These are phyloP conservation scores for Drepanosiphum platanoidis DNA, from an alignment of 2,888 invertebrate species.

Conservation along the genomic window DNA sequence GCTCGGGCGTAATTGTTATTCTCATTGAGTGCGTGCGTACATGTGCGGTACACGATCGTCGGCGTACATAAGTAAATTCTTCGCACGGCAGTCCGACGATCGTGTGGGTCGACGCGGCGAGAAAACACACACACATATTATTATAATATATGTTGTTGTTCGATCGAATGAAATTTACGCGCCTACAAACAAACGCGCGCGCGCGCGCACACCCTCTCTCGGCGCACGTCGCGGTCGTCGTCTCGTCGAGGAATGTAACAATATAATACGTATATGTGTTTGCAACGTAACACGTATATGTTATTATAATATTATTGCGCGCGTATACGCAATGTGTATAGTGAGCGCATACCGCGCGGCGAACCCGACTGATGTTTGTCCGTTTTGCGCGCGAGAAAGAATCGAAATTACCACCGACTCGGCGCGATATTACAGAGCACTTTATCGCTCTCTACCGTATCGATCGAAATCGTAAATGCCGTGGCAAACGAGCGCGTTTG, in stretches of 20 bases:
- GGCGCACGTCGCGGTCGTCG: no score
- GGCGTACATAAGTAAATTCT: not conserved
- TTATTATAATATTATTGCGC: not conserved
- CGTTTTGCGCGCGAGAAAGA: not conserved
- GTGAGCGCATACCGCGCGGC: not conserved
- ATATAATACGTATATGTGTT: not conserved
- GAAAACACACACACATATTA: not conserved
- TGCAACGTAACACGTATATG: not conserved
- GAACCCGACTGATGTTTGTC: not conserved
- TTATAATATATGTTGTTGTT: no score
- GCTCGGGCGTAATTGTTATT: slow-evolving; percentile 27
- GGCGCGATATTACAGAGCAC: no score
- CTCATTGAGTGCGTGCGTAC: slow-evolving; percentile 1
- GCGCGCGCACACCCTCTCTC: no score
- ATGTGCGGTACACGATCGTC: not conserved
- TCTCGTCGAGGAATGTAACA: not conserved
- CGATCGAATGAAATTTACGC: no score
- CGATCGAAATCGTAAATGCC: no score
- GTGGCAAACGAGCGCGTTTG: no score
- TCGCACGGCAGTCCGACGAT: not conserved
- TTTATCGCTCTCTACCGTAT: no score
- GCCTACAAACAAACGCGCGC: no score
- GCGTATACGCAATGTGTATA: no score
- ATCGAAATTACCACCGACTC: no score
- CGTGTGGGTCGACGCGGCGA: not conserved